phyloP scores from a whole-genome alignment of 1,140 invertebrate genomes.

The Liolophura sinensis region DNA sequence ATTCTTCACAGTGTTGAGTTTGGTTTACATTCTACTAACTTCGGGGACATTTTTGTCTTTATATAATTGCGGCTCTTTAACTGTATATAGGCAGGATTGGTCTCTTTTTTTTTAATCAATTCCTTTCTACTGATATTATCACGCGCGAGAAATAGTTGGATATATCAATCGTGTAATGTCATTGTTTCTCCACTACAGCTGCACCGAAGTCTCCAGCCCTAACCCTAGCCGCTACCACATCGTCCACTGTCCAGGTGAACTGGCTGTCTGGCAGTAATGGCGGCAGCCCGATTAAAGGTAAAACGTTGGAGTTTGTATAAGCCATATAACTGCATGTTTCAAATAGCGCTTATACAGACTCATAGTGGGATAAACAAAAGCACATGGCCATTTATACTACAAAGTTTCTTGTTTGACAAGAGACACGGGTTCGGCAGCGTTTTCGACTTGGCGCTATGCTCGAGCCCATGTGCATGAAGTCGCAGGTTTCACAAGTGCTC shows the following conservation, averaged over 20 bases:
- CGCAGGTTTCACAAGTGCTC: neutral
- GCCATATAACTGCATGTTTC: neutral
- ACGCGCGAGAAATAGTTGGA: neutral
- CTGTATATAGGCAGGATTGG: no score
- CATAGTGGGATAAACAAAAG: no score
- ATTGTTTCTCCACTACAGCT: conserved; percentile 21
- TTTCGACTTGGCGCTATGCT: no score
- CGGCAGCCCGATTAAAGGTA: conserved; percentile 65
- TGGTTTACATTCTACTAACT: no score
- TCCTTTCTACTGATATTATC: neutral
- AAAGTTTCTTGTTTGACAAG: no score
- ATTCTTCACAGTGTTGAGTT: no score
- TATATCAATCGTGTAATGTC: no score
- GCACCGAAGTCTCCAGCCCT: conserved; percentile 47
- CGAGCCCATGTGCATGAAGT: neutral
- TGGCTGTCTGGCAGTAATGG: conserved; percentile 55
- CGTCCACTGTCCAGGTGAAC: conserved; percentile 53
- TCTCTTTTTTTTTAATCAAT: no score
- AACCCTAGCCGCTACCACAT: conserved; percentile 43
- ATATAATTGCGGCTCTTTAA: no score
- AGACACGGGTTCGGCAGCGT: no score
- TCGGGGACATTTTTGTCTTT: no score
- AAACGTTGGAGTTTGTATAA: conserved; percentile 18
- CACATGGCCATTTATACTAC: neutral
- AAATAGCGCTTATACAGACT: no score